Base-by-base conservation (phyloP, 1,140 invertebrate genomes). In the Arctopsyche grandis region DNA sequence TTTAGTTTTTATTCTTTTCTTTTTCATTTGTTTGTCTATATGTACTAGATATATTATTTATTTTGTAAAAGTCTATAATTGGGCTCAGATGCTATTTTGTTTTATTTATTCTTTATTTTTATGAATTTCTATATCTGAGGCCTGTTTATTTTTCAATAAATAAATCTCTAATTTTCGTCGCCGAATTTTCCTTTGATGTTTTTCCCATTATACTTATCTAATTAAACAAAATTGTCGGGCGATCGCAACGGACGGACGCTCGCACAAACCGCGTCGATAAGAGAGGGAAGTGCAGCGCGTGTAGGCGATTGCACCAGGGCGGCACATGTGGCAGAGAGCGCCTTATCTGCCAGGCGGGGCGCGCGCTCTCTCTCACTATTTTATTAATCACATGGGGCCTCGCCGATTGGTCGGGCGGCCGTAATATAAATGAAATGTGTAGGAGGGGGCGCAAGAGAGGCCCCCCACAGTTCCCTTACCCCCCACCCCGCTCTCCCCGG, bases 381-480 rank as follows among this genome's bases (percentile, higher is more conserved):
- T 82, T 82, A 82, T 82, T 82, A 82, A 82, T 82, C 81, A 80
- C 81, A 80, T 78, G 79, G 81, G 81, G 79, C 79, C 76, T 29
- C 44, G 69, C 79, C 81, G 70, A 82, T 82, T 82, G 81, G 81
- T 79, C 81, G 81, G 76, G 81, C 81, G 81, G 81, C 81, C 81
- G 81, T 82, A 82, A 82, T 78, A 82, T 79, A 81, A 81, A 81
- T 81, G 80, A 81, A 81, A 81, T 81, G 80, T 81, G 75, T 74
- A 70, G 78, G 79, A 78, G 78, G 80, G 78, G 80, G 73, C 76
- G 16, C 77, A 71, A n/a, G n/a, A 71, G 77, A 69, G 77, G 29
- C 60, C 66, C 19, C 52, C 70, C 70, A 16, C 29, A 19, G 26
- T 7, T 16, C 19, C 63, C 9, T 26, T 26, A 38, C 29, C 29